Evolutionary conservation across 1,140 invertebrate genomes (phyloP).

Genomic region (Vanessa atalanta): DNA sequence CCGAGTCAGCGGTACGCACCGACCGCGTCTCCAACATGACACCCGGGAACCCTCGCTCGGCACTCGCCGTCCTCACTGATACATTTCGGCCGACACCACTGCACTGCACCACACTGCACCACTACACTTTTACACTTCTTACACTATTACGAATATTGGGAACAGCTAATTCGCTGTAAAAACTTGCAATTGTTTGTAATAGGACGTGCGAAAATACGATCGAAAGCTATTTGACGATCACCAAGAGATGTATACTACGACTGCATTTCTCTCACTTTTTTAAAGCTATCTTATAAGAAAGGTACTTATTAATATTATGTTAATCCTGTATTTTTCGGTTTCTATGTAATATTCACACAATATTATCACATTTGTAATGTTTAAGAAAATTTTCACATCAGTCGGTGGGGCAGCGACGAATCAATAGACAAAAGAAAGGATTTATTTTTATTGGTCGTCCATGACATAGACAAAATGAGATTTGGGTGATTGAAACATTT

Average conservation of each 20-base stretch:
- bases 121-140: slow-evolving; percentile 43
- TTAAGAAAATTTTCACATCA: slow-evolving; percentile 65
- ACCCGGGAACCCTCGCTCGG: slow-evolving; percentile 56
- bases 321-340: slow-evolving; percentile 40
- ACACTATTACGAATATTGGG: slow-evolving; percentile 30
- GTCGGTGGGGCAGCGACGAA: slow-evolving; percentile 77
- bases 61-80: slow-evolving; percentile 60
- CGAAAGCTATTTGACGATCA: slow-evolving; percentile 64
- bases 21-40: slow-evolving; percentile 82
- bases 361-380: slow-evolving; percentile 61
- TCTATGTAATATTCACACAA: slow-evolving; percentile 51
- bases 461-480: slow-evolving; percentile 45
- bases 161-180: slow-evolving; percentile 37
- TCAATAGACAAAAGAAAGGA: slow-evolving; percentile 76
- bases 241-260: slow-evolving; percentile 53
- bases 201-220: slow-evolving; percentile 71
- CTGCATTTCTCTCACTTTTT: slow-evolving; percentile 26
- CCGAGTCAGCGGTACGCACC: slow-evolving; percentile 77
- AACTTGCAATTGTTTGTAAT: slow-evolving; percentile 64
- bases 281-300: slow-evolving; percentile 21
- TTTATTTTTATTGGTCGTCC: slow-evolving; percentile 61
- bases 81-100: slow-evolving; percentile 55
- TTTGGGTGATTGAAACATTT: neutral
- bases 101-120: slow-evolving; percentile 68
- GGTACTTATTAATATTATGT: slow-evolving; percentile 30